Conservation (phyloP, 2,888 invertebrate species). For the Mactromeris polynyma region DNA sequence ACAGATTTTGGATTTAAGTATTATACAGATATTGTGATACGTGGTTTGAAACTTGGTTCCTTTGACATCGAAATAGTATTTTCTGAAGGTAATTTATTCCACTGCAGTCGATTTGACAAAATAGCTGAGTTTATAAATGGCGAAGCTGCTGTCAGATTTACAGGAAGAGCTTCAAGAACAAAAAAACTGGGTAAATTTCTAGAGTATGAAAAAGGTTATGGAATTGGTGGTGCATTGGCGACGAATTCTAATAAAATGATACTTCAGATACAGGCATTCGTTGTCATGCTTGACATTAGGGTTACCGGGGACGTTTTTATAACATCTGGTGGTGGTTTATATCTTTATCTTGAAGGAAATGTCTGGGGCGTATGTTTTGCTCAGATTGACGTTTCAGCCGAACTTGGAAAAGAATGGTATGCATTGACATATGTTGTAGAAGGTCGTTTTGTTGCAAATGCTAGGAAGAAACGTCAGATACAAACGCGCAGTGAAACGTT, state of each 20-base stretch:
- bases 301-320: conserved; percentile 57
- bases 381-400: conserved; percentile 55
- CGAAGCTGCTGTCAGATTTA: conserved; percentile 44
- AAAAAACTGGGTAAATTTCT: conserved; percentile 39
- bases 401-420: conserved; percentile 56
- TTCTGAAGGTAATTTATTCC: conserved; percentile 34
- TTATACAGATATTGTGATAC: conserved; percentile 14
- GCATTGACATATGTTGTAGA: conserved; percentile 44
- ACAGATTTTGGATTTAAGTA: conserved; percentile 34
- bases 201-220: background rate
- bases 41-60: background rate
- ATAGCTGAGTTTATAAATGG: conserved; percentile 48
- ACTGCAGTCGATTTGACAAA: conserved; percentile 57
- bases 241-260: conserved; percentile 26
- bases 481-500: conserved; percentile 54
- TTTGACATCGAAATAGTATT: conserved; percentile 59
- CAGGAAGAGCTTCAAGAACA: background rate
- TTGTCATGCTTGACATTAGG: conserved; percentile 49
- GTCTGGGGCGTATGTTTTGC: conserved; percentile 63
- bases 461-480: conserved; percentile 38
- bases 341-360: conserved; percentile 60
- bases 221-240: conserved; percentile 50
- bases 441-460: conserved; percentile 59
- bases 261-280: conserved; percentile 45
- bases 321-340: conserved; percentile 40